Base-by-base conservation (phyloP, 2,113 vertebrate genomes). In the Beaufortia kweichowensis region DNA sequence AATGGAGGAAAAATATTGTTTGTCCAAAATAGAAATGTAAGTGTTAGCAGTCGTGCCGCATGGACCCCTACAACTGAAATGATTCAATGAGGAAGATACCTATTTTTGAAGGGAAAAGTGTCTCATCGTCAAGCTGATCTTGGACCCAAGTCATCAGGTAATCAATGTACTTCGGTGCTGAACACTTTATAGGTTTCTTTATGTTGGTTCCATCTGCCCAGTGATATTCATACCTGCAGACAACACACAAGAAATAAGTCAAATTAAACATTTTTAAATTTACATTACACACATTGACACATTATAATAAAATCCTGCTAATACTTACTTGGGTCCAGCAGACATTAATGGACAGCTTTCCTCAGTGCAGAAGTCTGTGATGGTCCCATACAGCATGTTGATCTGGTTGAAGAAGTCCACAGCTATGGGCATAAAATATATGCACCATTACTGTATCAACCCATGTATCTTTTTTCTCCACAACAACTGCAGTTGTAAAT, bases 401-500 rank as follows among this genome's bases (percentile, higher is more conserved):
- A 95, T 95, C 90, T 95, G 94, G 86, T 95, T 95, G 91, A 95
- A 95, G 88, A 95, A 95, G 86, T 95, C 94, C 0, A 95, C 94
- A 84, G 94, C 94, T 95, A 81, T 26, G n/a, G n/a, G 56, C 17
- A 77, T 26, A 26, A 60, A 65, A 24, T 10, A 50, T 0, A 14
- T 53, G 12, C 24, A 64, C 29, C 21, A 46, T 35, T 53, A 71
- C 26, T 63, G 8, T 26, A 28, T 19, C 43, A 39, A 17, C 6
- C 3, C 10, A 14, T 31, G 0, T 3, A 41, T 29, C 0, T 35
- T 8, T n/a, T 29, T 11, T n/a, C 3, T 2, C 1, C 10, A 50
- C 10, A 68, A 50, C 6, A 66, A 11, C 23, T 46, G 46, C 21
- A 64, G 7, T 10, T 39, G 9, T 24, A 48, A 66, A 48, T 29